Evolutionary conservation across 2,888 invertebrate species (phyloP), one percentile per base, ranked within the genome.

Genomic region (Pseudococcus jackbeardsleyi): DNA sequence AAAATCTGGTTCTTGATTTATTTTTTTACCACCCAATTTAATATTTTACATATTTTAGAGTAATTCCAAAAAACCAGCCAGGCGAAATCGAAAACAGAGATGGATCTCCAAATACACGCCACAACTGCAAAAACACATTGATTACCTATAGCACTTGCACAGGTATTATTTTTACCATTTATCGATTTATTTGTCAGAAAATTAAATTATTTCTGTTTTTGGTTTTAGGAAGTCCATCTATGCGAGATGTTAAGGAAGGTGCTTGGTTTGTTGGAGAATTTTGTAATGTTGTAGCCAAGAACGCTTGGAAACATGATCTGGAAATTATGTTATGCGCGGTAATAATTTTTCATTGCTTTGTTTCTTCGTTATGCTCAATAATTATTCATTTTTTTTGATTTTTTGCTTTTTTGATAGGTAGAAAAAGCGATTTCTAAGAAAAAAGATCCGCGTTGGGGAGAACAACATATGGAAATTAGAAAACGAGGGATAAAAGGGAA

Each of bases 251-350:
- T 7, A 89, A 91, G 42, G 90, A 90, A 9, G 95, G 96, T 33
- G 94, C 95, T 77, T 95, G 95, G 95, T 95, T 95, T 91, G 94
- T 96, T 90, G 94, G 94, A 91, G 92, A 92, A 89, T 92, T 96
- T 90, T 95, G 95, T 91, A 91, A 93, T 90, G 93, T 94, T 90
- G 94, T 95, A 91, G 94, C 94, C 90, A 92, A 92, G 90, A 92
- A 94, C 91, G 95, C 95, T 17, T 93, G 94, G 91, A 92, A 94
- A 90, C 92, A 92, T 46, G 93, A 94, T 91, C 92, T 96, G 59
- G 94, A 95, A 91, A 93, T 93, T 90, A 93, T 96, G 91, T 92
- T 95, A 90, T 94, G 94, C 91, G 92, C 94, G 89, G 95, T 95
- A 22, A 50, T 9, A 33, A 42, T 17, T 42, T n/a, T 84, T 84